Evolutionary conservation across 2,797 vertebrate species (phyloP), one percentile per base, ranked within the genome.

Genomic region (Crenuchus spilurus): DNA sequence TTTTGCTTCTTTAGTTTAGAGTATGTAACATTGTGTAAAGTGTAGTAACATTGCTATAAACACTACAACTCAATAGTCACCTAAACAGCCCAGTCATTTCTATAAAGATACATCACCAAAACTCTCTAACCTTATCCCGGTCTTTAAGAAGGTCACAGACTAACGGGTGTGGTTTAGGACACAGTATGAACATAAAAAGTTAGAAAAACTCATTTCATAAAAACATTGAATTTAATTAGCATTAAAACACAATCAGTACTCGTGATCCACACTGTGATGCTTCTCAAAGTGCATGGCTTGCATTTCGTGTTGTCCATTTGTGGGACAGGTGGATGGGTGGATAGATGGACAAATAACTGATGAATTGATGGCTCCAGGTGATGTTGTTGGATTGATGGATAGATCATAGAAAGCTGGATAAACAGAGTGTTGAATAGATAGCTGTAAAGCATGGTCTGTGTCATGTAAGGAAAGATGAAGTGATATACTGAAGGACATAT

Each of bases 241-340:
- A 22, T 48, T 48, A 20, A 48, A 48, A 48, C 44, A 48, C 5
- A 8, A 22, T 48, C 44, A 22, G 6, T 18, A 18, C 39, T 14
- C n/a, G n/a, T n/a, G n/a, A n/a, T n/a, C n/a, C n/a, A n/a, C n/a
- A 46, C 2, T 60, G 44, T 18, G 48, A 51, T 72, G 20, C 62
- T 60, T 57, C 61, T 41, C 24, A 18, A 26, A 42, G 14, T 9
- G 30, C 4, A 52, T 41, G 24, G 41, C 61, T 37, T 24, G 22
- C 10, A 6, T 42, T 46, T 41, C 54, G 11, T 51, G 35, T 54
- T 58, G 7, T 28, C 61, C 54, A 62, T 84, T 86, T 84, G 83
- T 87, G 79, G 86, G 84, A 83, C 64, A 68, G 58, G 52, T 6
- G 55, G 77, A 67, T 42, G 37, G 68, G 72, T 68, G 42, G 31